Conservation (phyloP, 2,113 vertebrate genomes). For the Sylvia atricapilla region DNA sequence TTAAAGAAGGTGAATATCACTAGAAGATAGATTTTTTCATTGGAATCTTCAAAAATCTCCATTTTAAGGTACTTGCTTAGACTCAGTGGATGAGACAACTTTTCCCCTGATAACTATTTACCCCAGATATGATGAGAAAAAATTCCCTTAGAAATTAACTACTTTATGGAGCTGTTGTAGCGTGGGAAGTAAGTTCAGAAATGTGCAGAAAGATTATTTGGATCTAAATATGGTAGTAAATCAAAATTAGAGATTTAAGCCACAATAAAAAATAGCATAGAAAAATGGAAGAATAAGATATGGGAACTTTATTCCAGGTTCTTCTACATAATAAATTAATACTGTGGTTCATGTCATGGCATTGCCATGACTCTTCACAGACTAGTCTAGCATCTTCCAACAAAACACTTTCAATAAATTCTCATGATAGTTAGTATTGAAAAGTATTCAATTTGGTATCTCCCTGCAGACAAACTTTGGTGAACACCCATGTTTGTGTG, state of each 20-base stretch:
- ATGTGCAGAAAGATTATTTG: not conserved
- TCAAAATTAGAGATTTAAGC: not conserved
- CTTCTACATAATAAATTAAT: not conserved
- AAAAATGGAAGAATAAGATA: not conserved
- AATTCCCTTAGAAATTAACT: not conserved
- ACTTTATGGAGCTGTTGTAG: not conserved
- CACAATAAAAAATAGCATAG: not conserved
- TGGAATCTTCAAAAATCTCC: not conserved
- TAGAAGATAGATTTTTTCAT: not conserved
- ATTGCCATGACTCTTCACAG: not conserved
- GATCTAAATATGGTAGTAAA: not conserved
- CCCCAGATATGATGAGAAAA: not conserved
- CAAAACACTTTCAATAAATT: not conserved
- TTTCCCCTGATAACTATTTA: not conserved
- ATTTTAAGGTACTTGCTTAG: not conserved
- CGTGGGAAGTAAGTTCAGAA: not conserved
- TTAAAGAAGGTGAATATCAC: not conserved
- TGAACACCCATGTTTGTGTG: not conserved
- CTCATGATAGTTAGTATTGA: not conserved
- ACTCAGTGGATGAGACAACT: not conserved
- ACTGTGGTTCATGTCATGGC: not conserved
- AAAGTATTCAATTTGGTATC: not conserved
- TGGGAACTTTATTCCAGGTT: not conserved
- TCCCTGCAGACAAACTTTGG: not conserved
- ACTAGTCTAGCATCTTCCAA: not conserved